phyloP scores from a whole-genome alignment of 2,797 vertebrate genomes.

The Gymnothorax javanicus region DNA sequence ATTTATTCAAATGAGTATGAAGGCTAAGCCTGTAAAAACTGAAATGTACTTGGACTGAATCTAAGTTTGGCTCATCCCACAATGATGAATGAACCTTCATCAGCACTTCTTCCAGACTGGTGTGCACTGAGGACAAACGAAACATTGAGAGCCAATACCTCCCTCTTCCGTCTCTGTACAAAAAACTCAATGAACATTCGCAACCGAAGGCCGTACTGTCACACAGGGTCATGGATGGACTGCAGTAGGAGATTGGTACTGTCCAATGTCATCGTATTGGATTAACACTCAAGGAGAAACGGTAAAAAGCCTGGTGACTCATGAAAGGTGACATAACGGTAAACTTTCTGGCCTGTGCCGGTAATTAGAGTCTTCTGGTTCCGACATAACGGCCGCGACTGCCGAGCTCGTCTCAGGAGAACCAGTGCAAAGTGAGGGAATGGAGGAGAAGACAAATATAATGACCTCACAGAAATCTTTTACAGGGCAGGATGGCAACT shows the following conservation, averaged over 20 bases:
- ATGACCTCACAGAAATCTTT: not conserved
- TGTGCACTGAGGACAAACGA: too few species aligned
- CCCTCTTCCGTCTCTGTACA: not conserved
- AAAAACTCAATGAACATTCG: not conserved
- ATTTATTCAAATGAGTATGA: too few species aligned
- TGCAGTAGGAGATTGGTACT: not conserved
- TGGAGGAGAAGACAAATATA: not conserved
- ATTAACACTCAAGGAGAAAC: not conserved
- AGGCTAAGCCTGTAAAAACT: not conserved
- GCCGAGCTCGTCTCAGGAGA: not conserved
- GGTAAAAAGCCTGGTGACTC: not conserved
- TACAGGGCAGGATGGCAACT: not conserved
- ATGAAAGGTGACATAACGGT: not conserved
- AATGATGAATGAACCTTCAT: not conserved
- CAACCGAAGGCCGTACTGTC: not conserved
- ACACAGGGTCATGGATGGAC: not conserved
- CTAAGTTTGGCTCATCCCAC: not conserved
- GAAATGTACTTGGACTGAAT: not conserved
- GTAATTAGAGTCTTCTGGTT: not conserved
- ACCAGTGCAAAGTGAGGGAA: not conserved
- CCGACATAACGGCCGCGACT: not conserved
- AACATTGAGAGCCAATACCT: not conserved
- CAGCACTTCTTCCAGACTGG: too few species aligned
- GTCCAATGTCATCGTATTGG: not conserved
- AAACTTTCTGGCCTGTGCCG: not conserved